Conservation (phyloP, 2,113 vertebrate species). For the Neoarius graeffei region DNA sequence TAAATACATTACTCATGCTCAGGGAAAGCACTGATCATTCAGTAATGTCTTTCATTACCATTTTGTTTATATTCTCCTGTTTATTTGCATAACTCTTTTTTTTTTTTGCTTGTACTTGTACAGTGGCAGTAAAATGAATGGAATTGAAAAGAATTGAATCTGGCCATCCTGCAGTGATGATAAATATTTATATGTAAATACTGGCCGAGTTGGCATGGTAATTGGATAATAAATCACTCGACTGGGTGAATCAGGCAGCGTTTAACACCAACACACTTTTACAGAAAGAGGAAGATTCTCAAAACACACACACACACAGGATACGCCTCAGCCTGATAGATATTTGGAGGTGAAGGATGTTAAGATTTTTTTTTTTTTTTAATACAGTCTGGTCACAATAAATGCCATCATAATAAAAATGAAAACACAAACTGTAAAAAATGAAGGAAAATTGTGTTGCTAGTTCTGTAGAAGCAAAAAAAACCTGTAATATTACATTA, state of each 20-base stretch:
- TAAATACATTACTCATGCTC: not conserved
- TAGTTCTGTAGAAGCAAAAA: not conserved
- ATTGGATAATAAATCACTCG: conserved; percentile 54
- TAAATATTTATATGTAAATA: conserved; percentile 45
- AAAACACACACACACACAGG: not conserved
- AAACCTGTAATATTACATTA: no score
- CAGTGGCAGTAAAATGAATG: not conserved
- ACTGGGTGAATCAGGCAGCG: conserved; percentile 59
- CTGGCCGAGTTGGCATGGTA: conserved; percentile 30
- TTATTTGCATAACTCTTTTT: conserved; percentile 3
- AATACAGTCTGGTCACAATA: not conserved
- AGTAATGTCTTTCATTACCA: not conserved
- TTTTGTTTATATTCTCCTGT: not conserved
- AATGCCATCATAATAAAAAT: not conserved
- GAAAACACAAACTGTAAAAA: not conserved
- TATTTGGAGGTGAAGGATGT: not conserved
- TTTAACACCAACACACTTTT: conserved; percentile 6
- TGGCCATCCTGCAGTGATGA: conserved; percentile 11
- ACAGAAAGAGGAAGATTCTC: not conserved
- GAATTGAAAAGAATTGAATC: not conserved
- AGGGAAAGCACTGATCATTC: not conserved
- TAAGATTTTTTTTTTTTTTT: not conserved
- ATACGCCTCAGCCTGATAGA: not conserved
- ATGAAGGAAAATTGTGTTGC: not conserved
- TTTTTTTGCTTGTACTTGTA: not conserved